phyloP scores from a whole-genome alignment of 2,888 invertebrate species.

The Nemapogon koenigi region DNA sequence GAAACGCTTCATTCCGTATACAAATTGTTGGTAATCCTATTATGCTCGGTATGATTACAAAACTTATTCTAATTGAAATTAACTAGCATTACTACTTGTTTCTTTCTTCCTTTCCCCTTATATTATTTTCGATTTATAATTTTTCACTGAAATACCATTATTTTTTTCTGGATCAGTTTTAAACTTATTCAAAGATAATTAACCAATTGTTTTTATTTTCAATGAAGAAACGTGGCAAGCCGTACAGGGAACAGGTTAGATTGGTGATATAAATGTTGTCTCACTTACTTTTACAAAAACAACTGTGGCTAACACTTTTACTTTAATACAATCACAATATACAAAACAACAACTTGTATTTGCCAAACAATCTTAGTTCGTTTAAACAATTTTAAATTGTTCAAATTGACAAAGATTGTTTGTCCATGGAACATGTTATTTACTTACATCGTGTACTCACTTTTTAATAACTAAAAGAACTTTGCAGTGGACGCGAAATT shows the following conservation, averaged over 20 bases:
- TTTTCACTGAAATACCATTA: too few species aligned
- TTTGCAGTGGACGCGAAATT: not conserved
- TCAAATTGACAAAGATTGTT: constrained; percentile 5
- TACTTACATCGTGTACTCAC: not conserved
- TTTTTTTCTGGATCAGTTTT: too few species aligned
- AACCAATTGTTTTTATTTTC: constrained; percentile 51
- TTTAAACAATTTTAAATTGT: constrained; percentile 2
- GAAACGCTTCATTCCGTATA: too few species aligned
- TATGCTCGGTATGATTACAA: too few species aligned
- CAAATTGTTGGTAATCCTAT: too few species aligned
- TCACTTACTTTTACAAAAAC: constrained; percentile 31
- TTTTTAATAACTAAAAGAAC: not conserved
- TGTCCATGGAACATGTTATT: too few species aligned
- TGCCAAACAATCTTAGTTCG: constrained; percentile 3
- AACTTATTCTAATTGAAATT: too few species aligned
- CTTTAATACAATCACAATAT: constrained; percentile 16
- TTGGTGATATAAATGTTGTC: constrained; percentile 46
- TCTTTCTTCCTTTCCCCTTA: too few species aligned
- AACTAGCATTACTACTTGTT: too few species aligned
- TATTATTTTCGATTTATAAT: too few species aligned
- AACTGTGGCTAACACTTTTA: constrained; percentile 44
- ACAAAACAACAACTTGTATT: not conserved
- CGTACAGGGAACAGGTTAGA: constrained; percentile 84
- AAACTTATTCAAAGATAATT: constrained; percentile 15
- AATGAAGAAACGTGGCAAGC: constrained; percentile 75